phyloP scores from a whole-genome alignment of 1,140 invertebrate genomes.

The Lordiphosa collinella region DNA sequence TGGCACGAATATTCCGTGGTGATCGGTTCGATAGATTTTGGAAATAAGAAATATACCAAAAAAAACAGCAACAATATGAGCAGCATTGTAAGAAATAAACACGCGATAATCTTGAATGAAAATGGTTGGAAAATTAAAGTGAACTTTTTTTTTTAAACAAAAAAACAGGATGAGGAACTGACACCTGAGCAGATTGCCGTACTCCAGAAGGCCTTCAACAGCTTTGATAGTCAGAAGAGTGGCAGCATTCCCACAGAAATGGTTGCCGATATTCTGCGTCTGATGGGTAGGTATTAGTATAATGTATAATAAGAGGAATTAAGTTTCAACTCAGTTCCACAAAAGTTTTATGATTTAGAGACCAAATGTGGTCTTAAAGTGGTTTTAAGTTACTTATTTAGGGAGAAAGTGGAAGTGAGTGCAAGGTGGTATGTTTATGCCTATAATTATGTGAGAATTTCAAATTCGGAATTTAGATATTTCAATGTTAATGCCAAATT shows the following conservation, averaged over 20 bases:
- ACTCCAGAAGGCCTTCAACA: constrained; percentile 96
- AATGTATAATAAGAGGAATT: no score
- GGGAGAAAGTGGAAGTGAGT: no score
- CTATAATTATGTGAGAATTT: no score
- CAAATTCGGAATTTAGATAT: no score
- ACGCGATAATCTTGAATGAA: background rate
- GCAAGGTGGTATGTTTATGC: no score
- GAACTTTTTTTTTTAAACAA: constrained; percentile 10
- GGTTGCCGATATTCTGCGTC: constrained; percentile 94
- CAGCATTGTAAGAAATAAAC: constrained; percentile 43
- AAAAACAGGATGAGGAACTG: constrained; percentile 83
- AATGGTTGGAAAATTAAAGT: background rate
- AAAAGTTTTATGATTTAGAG: no score
- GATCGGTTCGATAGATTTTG: constrained; percentile 59
- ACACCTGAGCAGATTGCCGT: constrained; percentile 86
- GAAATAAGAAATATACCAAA: constrained; percentile 12
- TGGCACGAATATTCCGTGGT: constrained; percentile 61
- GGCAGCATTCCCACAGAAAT: constrained; percentile 96
- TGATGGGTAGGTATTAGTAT: constrained; percentile 86
- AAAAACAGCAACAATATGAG: constrained; percentile 58
- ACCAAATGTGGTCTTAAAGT: no score
- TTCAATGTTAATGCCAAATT: no score
- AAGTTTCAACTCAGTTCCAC: no score
- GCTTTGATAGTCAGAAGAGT: constrained; percentile 96
- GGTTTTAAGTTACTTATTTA: no score